These are phyloP conservation scores for Muscicapa striata DNA, from an alignment of 2,797 vertebrate species.

Conservation along the genomic window DNA sequence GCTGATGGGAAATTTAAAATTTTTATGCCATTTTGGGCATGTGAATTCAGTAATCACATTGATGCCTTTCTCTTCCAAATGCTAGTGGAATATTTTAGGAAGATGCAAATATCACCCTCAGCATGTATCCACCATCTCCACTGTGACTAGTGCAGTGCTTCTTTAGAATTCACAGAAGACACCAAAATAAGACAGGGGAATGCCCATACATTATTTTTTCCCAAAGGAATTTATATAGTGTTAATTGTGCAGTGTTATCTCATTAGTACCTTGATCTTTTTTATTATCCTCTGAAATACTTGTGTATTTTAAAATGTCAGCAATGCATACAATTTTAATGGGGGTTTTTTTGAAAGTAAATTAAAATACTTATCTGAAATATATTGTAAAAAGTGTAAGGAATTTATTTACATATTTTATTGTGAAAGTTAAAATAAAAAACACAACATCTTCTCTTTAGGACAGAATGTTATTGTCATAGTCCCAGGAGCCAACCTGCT, in stretches of 20 bases:
- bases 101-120: not conserved
- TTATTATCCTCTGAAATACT: not conserved
- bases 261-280: not conserved
- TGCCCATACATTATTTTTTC: not conserved
- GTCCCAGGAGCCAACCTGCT: conserved; percentile 95
- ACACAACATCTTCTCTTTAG: conserved; percentile 70
- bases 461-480: conserved; percentile 95
- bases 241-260: not conserved
- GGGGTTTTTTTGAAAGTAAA: not conserved
- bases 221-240: not conserved
- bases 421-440: conserved; percentile 15
- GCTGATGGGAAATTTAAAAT: not conserved
- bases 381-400: not conserved
- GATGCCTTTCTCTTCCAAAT: conserved; percentile 25
- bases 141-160: not conserved
- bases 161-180: not conserved
- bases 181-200: not conserved
- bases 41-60: not conserved
- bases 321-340: not conserved
- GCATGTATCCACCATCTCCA: not conserved
- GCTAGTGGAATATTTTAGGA: not conserved
- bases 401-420: not conserved
- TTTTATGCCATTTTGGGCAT: not conserved
- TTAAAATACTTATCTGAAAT: not conserved
- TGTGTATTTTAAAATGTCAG: not conserved